These are phyloP conservation scores for Tigriopus californicus DNA, from an alignment of 2,888 invertebrate genomes.

Conservation along the genomic window DNA sequence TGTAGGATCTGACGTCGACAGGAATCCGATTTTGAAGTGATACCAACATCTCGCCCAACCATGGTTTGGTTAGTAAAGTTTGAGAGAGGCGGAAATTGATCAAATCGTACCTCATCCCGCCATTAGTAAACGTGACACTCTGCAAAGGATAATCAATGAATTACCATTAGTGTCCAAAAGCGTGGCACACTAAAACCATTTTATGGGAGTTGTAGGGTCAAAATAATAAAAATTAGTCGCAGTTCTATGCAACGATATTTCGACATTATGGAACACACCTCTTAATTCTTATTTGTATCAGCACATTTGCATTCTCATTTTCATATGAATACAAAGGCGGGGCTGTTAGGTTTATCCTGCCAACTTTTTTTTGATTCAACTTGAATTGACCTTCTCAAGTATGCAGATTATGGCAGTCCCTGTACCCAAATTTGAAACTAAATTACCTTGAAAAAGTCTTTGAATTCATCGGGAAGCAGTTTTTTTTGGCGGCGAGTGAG, in stretches of 20 bases:
- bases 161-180: not conserved
- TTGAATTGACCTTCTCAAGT: not conserved
- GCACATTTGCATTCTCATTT: too few relatives aligned
- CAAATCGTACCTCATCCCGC: constrained; percentile 10
- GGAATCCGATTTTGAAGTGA: not conserved
- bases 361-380: too few relatives aligned
- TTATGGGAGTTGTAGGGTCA: too few relatives aligned
- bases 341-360: too few relatives aligned
- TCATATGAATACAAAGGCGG: too few relatives aligned
- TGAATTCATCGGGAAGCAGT: not conserved
- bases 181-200: too few relatives aligned
- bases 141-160: not conserved
- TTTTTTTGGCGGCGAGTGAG: not conserved
- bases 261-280: too few relatives aligned
- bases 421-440: not conserved
- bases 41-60: not conserved
- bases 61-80: not conserved
- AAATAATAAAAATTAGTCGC: too few relatives aligned
- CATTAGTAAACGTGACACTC: constrained; percentile 5
- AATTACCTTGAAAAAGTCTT: not conserved
- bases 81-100: constrained; percentile 7
- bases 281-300: too few relatives aligned
- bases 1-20: not conserved
- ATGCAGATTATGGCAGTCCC: not conserved
- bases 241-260: too few relatives aligned